Percentiles rank a stretch among this genome's conserved stretches.
Evolutionary conservation across 1,140 invertebrate genomes (phyloP).

Genomic region (Antheraea mylitta): DNA sequence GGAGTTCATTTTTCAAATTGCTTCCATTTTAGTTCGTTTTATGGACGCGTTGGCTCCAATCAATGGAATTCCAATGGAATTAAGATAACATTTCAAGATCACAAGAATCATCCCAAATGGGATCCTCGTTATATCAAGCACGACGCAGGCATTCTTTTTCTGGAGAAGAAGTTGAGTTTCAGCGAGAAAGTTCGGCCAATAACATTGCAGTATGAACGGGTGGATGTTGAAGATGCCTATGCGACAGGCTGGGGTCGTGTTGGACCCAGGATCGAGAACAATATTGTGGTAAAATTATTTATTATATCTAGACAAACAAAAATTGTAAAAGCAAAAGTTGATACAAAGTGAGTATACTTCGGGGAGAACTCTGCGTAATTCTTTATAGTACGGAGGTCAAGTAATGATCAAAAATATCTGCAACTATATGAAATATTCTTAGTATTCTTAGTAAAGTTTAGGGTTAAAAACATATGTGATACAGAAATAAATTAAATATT

Average conservation of each 20-base stretch:
- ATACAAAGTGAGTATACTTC: too few species aligned
- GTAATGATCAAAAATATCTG: too few species aligned
- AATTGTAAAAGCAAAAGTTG: too few species aligned
- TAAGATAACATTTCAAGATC: conserved; percentile 19
- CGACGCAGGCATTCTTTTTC: conserved; percentile 35
- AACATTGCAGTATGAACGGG: conserved; percentile 22
- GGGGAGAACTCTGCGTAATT: too few species aligned
- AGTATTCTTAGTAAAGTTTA: too few species aligned
- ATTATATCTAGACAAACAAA: neutral
- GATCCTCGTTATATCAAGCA: conserved; percentile 28
- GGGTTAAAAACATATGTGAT: too few species aligned
- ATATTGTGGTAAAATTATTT: conserved; percentile 27
- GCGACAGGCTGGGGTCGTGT: conserved; percentile 42
- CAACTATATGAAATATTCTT: too few species aligned
- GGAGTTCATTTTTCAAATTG: too few species aligned
- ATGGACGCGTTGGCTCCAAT: conserved; percentile 38
- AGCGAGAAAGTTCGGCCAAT: conserved; percentile 22
- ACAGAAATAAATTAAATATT: too few species aligned
- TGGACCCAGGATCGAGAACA: conserved; percentile 13
- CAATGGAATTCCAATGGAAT: conserved; percentile 29
- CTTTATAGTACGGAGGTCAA: too few species aligned
- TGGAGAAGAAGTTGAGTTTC: conserved; percentile 17
- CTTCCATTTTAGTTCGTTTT: conserved; percentile 21
- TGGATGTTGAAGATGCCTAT: conserved; percentile 20
- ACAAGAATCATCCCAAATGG: conserved; percentile 33